A percentile compares a stretch with the other conserved stretches of the same genome.
Evolutionary conservation across 2,113 vertebrate genomes (phyloP).

Genomic region (Peucedramus taeniatus): DNA sequence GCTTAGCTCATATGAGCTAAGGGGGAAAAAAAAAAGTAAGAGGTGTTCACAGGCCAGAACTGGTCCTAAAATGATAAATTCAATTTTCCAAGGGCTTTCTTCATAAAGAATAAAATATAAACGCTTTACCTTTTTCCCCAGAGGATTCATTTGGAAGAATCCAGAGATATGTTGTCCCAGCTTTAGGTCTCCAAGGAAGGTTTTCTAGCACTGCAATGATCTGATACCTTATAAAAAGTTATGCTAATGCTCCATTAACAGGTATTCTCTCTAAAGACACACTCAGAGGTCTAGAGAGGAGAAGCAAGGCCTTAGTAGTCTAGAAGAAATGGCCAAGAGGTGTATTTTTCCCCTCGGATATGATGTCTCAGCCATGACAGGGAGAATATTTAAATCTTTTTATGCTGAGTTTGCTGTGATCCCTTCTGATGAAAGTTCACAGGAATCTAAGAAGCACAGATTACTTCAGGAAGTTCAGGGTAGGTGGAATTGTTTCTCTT

Average conservation of each 20-base stretch:
- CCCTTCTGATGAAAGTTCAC: neutral
- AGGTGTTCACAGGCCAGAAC: neutral
- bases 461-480: conserved; percentile 31
- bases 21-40: neutral
- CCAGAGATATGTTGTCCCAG: neutral
- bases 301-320: neutral
- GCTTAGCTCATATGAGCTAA: neutral
- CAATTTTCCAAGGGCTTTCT: neutral
- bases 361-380: neutral
- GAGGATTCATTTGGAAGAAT: neutral
- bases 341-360: neutral
- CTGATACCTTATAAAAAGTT: neutral
- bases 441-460: neutral
- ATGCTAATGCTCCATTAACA: neutral
- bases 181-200: neutral
- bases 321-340: neutral
- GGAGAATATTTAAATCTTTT: conserved; percentile 28
- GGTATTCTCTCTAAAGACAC: neutral
- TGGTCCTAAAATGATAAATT: neutral
- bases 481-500: conserved; percentile 29
- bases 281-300: neutral
- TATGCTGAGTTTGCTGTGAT: neutral
- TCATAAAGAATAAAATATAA: neutral
- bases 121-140: neutral
- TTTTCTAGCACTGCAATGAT: neutral